Conservation (phyloP, 2,113 vertebrate genomes). For the Mormoops blainvillei region DNA sequence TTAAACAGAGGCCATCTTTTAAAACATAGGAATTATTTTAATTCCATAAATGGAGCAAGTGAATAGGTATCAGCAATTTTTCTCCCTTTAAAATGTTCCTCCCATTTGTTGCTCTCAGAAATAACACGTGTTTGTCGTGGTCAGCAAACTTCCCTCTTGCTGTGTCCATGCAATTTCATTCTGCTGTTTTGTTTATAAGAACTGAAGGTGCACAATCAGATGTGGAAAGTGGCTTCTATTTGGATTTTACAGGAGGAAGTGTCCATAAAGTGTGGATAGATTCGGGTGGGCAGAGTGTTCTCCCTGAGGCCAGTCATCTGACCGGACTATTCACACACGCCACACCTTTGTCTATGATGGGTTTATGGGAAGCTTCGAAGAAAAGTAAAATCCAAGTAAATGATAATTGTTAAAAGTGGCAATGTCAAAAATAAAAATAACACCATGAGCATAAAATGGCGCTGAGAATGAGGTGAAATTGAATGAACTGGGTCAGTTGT, state of each 20-base stretch:
- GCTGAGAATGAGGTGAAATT: not conserved
- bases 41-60: not conserved
- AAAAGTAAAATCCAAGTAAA: not conserved
- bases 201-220: rapidly evolving
- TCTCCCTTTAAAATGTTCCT: not conserved
- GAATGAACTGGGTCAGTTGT: not conserved
- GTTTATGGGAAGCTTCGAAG: not conserved
- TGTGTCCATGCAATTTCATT: not conserved
- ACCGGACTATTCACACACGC: not conserved
- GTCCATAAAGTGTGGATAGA: not conserved
- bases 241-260: rapidly evolving
- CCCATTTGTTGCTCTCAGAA: not conserved
- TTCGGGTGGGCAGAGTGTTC: too few relatives aligned
- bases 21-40: not conserved
- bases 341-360: not conserved
- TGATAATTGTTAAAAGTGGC: not conserved
- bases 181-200: not conserved
- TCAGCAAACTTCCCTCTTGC: not conserved
- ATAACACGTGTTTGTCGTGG: not conserved
- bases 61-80: not conserved
- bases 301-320: rapidly evolving
- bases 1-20: not conserved
- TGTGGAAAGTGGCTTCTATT: not conserved
- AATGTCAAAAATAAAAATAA: not conserved
- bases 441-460: not conserved